Evolutionary conservation across 2,888 invertebrate species (phyloP).

Genomic region (Rhorus exstirpatorius): DNA sequence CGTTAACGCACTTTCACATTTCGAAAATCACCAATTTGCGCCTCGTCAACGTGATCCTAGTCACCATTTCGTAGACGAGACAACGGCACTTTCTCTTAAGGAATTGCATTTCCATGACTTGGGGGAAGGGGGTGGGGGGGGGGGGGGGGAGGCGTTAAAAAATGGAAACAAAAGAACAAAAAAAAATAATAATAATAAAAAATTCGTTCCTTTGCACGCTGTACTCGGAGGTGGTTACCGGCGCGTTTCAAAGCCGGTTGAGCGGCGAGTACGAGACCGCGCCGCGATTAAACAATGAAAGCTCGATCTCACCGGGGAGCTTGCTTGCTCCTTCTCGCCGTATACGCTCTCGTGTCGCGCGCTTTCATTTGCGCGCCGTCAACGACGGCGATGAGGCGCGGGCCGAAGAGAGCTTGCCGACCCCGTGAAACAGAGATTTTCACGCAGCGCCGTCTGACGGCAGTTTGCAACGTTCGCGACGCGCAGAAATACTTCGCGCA

Average conservation of each 20-base stretch:
- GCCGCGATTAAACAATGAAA: slow-evolving; percentile 61
- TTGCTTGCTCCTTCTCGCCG: slow-evolving; percentile 49
- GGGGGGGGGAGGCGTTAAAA: background rate
- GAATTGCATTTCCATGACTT: slow-evolving; percentile 79
- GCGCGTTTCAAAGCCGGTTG: slow-evolving; percentile 48
- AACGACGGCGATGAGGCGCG: slow-evolving; percentile 63
- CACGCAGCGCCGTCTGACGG: slow-evolving; percentile 83
- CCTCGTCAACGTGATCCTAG: slow-evolving; percentile 61
- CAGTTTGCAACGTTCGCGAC: slow-evolving; percentile 68
- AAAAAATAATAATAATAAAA: background rate
- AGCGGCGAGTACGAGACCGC: slow-evolving; percentile 58
- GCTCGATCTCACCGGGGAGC: slow-evolving; percentile 50
- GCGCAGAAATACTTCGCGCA: slow-evolving; percentile 75
- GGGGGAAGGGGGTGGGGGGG: background rate
- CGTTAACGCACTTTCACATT: slow-evolving; percentile 32
- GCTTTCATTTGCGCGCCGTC: slow-evolving; percentile 76
- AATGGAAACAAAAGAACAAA: background rate
- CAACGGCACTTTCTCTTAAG: slow-evolving; percentile 85
- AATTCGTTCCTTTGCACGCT: background rate
- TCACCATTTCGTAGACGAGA: slow-evolving; percentile 73
- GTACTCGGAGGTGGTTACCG: slow-evolving; percentile 47
- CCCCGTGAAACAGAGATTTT: slow-evolving; percentile 73
- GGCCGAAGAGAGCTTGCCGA: slow-evolving; percentile 47
- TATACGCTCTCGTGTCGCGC: slow-evolving; percentile 68
- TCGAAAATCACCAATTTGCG: slow-evolving; percentile 56